Evolutionary conservation across 2,113 vertebrate species (phyloP), one percentile per base, ranked within the genome.

Genomic region (Aptenodytes forsteri): DNA sequence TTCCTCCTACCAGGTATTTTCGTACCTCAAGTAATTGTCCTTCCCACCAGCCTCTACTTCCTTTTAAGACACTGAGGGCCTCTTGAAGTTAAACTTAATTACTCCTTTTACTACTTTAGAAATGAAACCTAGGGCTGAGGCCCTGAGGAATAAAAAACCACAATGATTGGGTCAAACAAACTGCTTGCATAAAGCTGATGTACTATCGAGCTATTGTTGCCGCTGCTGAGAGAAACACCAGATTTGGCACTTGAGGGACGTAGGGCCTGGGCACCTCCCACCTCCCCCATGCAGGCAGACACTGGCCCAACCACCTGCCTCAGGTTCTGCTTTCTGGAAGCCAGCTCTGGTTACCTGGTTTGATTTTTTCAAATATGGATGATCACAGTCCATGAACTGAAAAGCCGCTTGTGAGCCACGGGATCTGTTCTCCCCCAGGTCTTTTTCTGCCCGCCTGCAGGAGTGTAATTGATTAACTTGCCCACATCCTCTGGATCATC

Each of bases 391-490:
- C 16, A 17, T 29, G 52, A 82, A 64, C 18, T 27, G 44, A 75
- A 66, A 81, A 56, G 25, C n/a, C 4, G 0, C 0, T 2, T n/a
- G 13, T 59, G 30, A 66, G 19, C n/a, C 42, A 11, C 0, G 0
- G 10, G 18, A 16, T 94, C 34, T 49, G 10, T 40, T 89, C 17
- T 46, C 18, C 11, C 7, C 5, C 3, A 34, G 18, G 13, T 42
- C 10, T 26, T 93, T 75, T 72, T 38, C 65, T 71, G 25, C 18
- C 55, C 81, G 14, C 21, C 36, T 62, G 9, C 19, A 38, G 5
- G 18, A 40, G 10, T 11, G 38, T 73, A 38, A 49, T 17, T 70
- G 25, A 62, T 87, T 78, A 89, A 78, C 26, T 78, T 59, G 10
- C 2, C 26, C 23, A 3, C 30, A 40, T 38, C 6, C 44, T 75